Evolutionary conservation across 1,140 invertebrate genomes (phyloP), one percentile per base, ranked within the genome.

Genomic region (Holcopasites calliopsidis): DNA sequence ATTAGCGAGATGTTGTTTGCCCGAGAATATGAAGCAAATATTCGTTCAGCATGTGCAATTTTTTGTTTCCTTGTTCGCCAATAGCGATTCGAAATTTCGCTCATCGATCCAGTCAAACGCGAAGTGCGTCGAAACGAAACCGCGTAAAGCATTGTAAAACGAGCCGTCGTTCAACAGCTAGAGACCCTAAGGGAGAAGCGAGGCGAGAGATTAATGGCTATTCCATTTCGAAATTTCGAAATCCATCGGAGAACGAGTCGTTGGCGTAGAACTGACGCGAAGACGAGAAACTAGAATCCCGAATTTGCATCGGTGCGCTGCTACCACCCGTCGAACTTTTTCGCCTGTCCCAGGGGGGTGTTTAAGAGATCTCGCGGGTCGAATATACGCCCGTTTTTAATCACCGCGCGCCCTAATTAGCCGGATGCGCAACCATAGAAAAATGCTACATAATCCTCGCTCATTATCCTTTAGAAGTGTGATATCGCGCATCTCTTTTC

Each of bases 361-460:
- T 76, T 76, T 73, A 79, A 80, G 54, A 79, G 73, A 85, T 83
- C 80, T 85, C 79, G 60, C 58, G 77, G 75, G 82, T 70, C 72
- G 76, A 84, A 82, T 85, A 77, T 76, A 84, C 82, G 54, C 82
- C 64, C 42, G n/a, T n/a, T 31, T 74, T 69, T 84, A 84, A 86
- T 85, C 80, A 79, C 57, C 68, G 28, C 65, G 54, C 71, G n/a
- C n/a, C 68, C 73, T 77, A 86, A 86, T 75, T 84, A 80, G 57
- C 62, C 49, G 40, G 57, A 40, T 65, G 62, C 52, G 72, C 73
- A 73, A 78, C 75, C 73, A 35, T 54, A 26, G 54, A n/a, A n/a
- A n/a, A n/a, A n/a, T n/a, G 49, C 52, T 68, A 75, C 83, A 83
- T n/a, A n/a, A n/a, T n/a, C n/a, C n/a, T n/a, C n/a, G n/a, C n/a